These are phyloP conservation scores for Elymnias hypermnestra DNA, from an alignment of 1,140 invertebrate species.

Conservation along the genomic window DNA sequence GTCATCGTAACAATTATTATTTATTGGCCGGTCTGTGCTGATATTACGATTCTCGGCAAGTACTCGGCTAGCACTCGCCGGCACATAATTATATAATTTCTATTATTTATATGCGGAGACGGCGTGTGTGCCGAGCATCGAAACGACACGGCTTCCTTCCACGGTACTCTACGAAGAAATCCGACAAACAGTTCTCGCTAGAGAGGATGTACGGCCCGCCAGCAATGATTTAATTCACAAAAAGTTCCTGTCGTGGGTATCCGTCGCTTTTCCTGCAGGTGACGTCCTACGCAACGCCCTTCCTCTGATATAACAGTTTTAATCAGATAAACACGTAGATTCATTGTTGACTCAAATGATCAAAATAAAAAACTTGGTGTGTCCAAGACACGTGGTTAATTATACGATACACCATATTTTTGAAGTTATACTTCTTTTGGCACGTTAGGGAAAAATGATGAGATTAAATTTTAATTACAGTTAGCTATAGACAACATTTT, in stretches of 20 bases:
- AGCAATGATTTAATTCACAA: conserved; percentile 58
- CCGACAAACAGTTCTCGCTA: conserved; percentile 48
- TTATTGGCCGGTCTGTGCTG: conserved; percentile 37
- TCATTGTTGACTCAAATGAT: too few relatives aligned
- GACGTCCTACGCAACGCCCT: conserved; percentile 41
- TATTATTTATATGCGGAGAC: conserved; percentile 72
- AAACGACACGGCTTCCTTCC: conserved; percentile 59
- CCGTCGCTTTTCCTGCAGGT: conserved; percentile 50
- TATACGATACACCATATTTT: too few relatives aligned
- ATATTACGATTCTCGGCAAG: conserved; percentile 57
- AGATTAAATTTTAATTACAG: too few relatives aligned
- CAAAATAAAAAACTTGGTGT: too few relatives aligned
- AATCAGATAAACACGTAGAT: conserved; percentile 46
- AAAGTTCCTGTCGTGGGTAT: conserved; percentile 53
- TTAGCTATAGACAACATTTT: too few relatives aligned
- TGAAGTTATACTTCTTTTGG: too few relatives aligned
- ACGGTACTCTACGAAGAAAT: conserved; percentile 53
- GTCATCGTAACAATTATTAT: conserved; percentile 51
- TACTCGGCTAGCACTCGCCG: conserved; percentile 46
- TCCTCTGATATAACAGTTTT: conserved; percentile 39
- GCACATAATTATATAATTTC: conserved; percentile 71
- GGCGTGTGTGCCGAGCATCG: conserved; percentile 44
- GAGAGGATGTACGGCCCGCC: conserved; percentile 55
- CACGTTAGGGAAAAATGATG: too few relatives aligned
- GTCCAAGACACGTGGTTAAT: too few relatives aligned